A percentile compares a stretch with the other conserved stretches of the same genome.
phyloP scores from a whole-genome alignment of 2,113 vertebrate species.

The Pungitius pungitius region DNA sequence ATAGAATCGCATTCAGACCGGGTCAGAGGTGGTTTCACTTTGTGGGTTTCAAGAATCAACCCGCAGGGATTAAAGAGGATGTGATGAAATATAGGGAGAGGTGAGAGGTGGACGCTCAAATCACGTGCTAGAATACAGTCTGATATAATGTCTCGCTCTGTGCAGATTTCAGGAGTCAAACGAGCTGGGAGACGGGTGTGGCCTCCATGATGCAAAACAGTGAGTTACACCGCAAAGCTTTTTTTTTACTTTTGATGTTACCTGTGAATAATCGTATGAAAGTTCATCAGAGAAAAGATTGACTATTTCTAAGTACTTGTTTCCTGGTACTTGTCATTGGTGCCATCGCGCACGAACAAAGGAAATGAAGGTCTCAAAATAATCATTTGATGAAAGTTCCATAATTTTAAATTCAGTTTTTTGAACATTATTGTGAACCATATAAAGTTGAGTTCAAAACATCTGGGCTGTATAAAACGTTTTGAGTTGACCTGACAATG shows the following conservation, averaged over 20 bases:
- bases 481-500: slow-evolving; percentile 48
- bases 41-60: not conserved
- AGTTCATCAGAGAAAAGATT: not conserved
- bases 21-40: not conserved
- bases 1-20: slow-evolving; percentile 16
- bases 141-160: slow-evolving; percentile 65
- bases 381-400: not conserved
- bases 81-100: not conserved
- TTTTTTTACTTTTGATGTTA: not conserved
- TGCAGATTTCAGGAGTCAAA: slow-evolving; percentile 89
- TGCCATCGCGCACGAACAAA: not conserved
- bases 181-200: slow-evolving; percentile 90
- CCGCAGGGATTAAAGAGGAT: not conserved
- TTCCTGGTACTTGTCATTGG: not conserved
- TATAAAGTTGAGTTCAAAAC: not conserved
- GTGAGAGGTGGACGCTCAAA: not conserved
- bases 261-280: not conserved
- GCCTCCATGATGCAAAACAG: slow-evolving; percentile 94
- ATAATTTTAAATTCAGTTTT: not conserved
- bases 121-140: not conserved
- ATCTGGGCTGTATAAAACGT: not conserved
- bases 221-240: slow-evolving; percentile 64
- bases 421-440: not conserved
- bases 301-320: not conserved
- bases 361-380: not conserved